phyloP scores from a whole-genome alignment of 2,797 vertebrate genomes.

The Pantherophis alleghaniensis region DNA sequence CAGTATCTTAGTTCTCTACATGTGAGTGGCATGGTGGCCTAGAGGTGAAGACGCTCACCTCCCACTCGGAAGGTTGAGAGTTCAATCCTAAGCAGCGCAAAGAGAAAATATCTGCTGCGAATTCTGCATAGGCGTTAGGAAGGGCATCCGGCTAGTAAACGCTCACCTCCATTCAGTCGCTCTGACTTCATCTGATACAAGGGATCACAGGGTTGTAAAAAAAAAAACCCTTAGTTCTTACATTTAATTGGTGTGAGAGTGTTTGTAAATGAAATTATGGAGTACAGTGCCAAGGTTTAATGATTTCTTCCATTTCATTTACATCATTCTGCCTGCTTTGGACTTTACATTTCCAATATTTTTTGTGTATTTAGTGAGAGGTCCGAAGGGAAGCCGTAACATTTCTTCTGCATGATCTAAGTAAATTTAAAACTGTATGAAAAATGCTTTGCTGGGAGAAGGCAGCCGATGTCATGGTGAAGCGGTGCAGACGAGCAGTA shows the following conservation, averaged over 20 bases:
- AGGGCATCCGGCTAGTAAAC: background rate
- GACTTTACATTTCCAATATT: background rate
- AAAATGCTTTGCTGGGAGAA: background rate
- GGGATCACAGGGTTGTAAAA: background rate
- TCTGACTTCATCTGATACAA: background rate
- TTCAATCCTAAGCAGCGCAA: background rate
- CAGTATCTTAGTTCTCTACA: background rate
- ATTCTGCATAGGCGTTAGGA: background rate
- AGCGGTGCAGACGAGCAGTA: no score
- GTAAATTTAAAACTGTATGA: background rate
- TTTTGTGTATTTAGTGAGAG: background rate
- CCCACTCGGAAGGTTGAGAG: background rate
- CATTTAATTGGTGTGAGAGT: background rate
- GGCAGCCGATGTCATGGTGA: fast-evolving
- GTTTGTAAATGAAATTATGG: background rate
- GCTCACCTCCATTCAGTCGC: background rate
- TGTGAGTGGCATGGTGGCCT: background rate
- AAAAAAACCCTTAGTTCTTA: background rate
- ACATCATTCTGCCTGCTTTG: background rate
- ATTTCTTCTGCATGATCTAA: background rate
- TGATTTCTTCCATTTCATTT: background rate
- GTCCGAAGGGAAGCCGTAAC: background rate
- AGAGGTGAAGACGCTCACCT: background rate
- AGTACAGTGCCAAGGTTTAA: background rate
- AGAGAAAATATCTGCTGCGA: background rate